Conservation (phyloP, 2,888 invertebrate species). For the Drosophila paucipuncta region DNA sequence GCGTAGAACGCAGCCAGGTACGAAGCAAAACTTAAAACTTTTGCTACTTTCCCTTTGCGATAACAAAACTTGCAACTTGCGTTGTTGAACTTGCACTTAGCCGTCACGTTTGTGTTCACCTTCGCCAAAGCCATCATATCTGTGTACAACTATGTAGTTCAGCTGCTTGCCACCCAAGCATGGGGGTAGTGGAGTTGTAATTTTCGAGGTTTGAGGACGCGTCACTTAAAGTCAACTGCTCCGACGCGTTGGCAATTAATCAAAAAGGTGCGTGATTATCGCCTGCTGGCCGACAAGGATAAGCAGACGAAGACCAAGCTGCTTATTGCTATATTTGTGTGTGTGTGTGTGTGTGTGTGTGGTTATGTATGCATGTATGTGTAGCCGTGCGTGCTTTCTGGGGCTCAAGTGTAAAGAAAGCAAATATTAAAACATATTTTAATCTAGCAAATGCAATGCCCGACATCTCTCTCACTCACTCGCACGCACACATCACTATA, state of each 20-base stretch:
- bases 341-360: background rate
- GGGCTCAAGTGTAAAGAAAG: slow-evolving; percentile 63
- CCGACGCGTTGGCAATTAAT: slow-evolving; percentile 79
- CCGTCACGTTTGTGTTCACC: slow-evolving; percentile 45
- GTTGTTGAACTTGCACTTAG: slow-evolving; percentile 78
- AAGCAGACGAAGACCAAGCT: slow-evolving; percentile 33
- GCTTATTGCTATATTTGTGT: slow-evolving; percentile 40
- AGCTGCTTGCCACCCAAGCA: background rate
- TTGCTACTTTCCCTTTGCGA: slow-evolving; percentile 52
- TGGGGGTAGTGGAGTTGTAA: background rate
- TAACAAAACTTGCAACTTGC: slow-evolving; percentile 67
- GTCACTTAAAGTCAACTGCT: slow-evolving; percentile 58
- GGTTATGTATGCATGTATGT: slow-evolving; percentile 13
- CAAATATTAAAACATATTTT: slow-evolving; percentile 81
- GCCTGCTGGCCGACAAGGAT: slow-evolving; percentile 42
- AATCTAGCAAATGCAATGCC: slow-evolving; percentile 73
- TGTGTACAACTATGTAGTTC: slow-evolving; percentile 7
- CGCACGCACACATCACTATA: background rate
- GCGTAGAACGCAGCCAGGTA: slow-evolving; percentile 35
- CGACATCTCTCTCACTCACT: slow-evolving; percentile 13
- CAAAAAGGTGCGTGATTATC: slow-evolving; percentile 82
- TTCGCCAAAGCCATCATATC: slow-evolving; percentile 17
- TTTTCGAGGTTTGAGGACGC: slow-evolving; percentile 17
- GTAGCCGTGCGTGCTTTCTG: slow-evolving; percentile 26
- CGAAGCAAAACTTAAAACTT: slow-evolving; percentile 56